Evolutionary conservation across 2,888 invertebrate species (phyloP).

Genomic region (Baronia brevicornis): DNA sequence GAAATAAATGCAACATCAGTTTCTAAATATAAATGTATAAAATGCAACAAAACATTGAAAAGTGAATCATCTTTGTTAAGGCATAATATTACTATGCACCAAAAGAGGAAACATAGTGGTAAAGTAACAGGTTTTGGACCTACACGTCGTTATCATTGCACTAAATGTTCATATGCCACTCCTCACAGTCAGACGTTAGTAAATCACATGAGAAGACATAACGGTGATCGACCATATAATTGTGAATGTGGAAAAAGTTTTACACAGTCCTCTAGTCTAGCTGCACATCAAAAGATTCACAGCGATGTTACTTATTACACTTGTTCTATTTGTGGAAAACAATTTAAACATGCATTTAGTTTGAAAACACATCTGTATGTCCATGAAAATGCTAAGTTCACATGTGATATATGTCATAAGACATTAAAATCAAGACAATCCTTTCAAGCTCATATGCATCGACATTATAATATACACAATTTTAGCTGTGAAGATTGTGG

Average conservation of each 20-base stretch:
- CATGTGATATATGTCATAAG: constrained; percentile 58
- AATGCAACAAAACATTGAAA: constrained; percentile 49
- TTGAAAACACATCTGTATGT: constrained; percentile 57
- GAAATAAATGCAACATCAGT: constrained; percentile 1
- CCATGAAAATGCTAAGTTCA: constrained; percentile 47
- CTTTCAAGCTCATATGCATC: constrained; percentile 51
- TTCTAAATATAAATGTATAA: constrained; percentile 26
- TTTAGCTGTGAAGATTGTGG: constrained; percentile 69
- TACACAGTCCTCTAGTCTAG: constrained; percentile 57
- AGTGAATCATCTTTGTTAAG: constrained; percentile 42
- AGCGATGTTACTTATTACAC: constrained; percentile 50
- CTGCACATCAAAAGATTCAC: constrained; percentile 60
- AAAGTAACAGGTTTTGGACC: constrained; percentile 55
- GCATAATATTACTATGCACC: constrained; percentile 54
- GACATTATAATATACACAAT: constrained; percentile 62
- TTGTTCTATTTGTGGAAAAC: constrained; percentile 62
- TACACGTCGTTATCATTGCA: constrained; percentile 53
- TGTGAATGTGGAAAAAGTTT: constrained; percentile 66
- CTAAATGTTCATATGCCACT: constrained; percentile 56
- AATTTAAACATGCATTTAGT: constrained; percentile 64
- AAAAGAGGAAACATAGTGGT: constrained; percentile 48
- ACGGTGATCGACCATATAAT: constrained; percentile 57
- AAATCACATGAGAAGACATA: constrained; percentile 62
- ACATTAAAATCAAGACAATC: constrained; percentile 53
- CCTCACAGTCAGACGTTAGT: constrained; percentile 64